A percentile compares a stretch with the other conserved stretches of the same genome.
Conservation (phyloP, 37 sponge, comb jelly and placozoan genomes). For the Petrosia ficiformis region DNA sequence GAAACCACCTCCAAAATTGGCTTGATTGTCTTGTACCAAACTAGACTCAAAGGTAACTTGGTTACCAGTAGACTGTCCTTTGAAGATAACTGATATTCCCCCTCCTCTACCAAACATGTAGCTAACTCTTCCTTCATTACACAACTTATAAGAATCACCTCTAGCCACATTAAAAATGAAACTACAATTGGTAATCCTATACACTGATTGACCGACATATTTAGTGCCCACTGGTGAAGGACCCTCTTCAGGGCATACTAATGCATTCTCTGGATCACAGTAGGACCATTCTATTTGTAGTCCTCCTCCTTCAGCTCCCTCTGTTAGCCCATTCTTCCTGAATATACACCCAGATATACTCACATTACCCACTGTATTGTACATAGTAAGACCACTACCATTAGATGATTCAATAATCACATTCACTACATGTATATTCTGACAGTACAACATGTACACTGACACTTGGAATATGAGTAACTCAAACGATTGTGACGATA, state of each 20-base stretch:
- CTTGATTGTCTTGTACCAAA: not conserved
- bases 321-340: too few species aligned
- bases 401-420: not conserved
- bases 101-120: conserved; percentile 32
- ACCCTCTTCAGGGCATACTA: too few species aligned
- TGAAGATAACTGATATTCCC: conserved; percentile 19
- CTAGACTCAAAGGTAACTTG: not conserved
- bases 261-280: not conserved
- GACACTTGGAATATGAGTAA: not conserved
- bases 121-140: not conserved
- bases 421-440: not conserved
- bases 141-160: not conserved
- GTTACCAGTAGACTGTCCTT: conserved; percentile 7
- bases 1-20: conserved; percentile 34
- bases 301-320: conserved; percentile 10
- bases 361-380: too few species aligned
- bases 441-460: conserved; percentile 5
- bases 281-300: not conserved
- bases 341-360: not conserved
- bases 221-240: too few species aligned
- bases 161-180: conserved; percentile 12
- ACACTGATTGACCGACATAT: too few species aligned
- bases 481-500: too few species aligned
- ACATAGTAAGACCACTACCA: too few species aligned
- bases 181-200: not conserved